These are phyloP conservation scores for Frankliniella intonsa DNA, from an alignment of 2,888 invertebrate species.

Conservation along the genomic window DNA sequence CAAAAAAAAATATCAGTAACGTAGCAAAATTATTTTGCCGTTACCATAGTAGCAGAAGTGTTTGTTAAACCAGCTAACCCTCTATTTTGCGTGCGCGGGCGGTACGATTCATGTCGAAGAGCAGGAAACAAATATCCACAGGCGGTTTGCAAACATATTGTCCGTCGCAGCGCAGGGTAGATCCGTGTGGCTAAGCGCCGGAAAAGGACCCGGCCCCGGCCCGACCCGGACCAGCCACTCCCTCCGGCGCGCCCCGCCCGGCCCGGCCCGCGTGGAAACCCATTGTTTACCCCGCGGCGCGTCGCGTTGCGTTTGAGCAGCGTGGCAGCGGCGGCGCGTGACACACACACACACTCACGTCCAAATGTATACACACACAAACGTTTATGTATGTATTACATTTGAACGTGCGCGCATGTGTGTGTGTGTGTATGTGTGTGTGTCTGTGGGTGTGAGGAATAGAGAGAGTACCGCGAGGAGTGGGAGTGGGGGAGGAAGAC, in stretches of 20 bases:
- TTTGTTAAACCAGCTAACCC: too few species aligned
- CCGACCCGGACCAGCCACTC: background rate
- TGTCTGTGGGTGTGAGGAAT: too few species aligned
- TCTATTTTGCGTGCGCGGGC: too few species aligned
- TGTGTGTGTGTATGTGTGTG: background rate
- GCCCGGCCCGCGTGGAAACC: background rate
- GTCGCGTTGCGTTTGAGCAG: constrained; percentile 4
- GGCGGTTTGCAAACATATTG: background rate
- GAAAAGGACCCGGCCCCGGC: background rate
- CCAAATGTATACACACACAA: too few species aligned
- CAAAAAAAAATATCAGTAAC: background rate
- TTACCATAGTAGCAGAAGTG: too few species aligned
- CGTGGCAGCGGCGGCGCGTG: background rate
- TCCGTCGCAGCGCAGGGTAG: background rate
- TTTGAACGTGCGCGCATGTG: background rate
- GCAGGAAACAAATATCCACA: background rate
- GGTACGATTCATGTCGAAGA: too few species aligned
- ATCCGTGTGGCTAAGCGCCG: background rate
- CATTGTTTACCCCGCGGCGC: background rate
- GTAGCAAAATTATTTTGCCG: background rate
- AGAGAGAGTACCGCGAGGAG: too few species aligned
- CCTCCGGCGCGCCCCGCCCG: background rate
- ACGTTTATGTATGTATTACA: too few species aligned
- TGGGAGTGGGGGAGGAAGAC: too few species aligned
- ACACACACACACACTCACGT: too few species aligned